Evolutionary conservation across 2,113 vertebrate species (phyloP).

Genomic region (Actinemys pallida): DNA sequence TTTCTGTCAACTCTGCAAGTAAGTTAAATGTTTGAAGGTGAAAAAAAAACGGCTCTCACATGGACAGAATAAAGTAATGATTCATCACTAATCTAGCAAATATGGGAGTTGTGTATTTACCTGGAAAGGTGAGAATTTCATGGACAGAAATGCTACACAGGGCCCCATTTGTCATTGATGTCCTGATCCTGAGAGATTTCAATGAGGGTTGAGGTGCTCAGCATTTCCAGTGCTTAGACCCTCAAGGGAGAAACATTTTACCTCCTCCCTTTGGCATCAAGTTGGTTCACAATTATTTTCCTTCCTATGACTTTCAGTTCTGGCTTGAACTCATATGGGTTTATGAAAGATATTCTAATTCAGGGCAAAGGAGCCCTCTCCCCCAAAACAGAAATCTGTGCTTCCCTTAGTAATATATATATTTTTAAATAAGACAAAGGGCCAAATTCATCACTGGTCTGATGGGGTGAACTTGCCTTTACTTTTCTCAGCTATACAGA

Average conservation of each 20-base stretch:
- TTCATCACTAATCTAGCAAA: constrained; percentile 36
- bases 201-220: neutral
- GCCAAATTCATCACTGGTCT: neutral
- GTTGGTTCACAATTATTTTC: neutral
- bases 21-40: constrained; percentile 64
- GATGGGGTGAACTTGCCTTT: neutral
- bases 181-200: neutral
- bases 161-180: neutral
- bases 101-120: constrained; percentile 18
- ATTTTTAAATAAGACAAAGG: neutral
- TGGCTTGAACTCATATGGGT: neutral
- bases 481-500: neutral
- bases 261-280: neutral
- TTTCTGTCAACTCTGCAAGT: constrained; percentile 70
- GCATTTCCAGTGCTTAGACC: neutral
- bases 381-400: neutral
- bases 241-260: neutral
- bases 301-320: neutral
- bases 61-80: constrained; percentile 24
- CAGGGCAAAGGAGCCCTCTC: neutral
- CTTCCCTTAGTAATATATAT: neutral
- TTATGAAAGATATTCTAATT: neutral
- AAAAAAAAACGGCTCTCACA: constrained; percentile 25
- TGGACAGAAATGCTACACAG: neutral
- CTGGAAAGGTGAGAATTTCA: constrained; percentile 36